Percentiles rank a stretch among this genome's conserved stretches.
Evolutionary conservation across 2,888 invertebrate genomes (phyloP).

Genomic region (Sminthurides aquaticus): DNA sequence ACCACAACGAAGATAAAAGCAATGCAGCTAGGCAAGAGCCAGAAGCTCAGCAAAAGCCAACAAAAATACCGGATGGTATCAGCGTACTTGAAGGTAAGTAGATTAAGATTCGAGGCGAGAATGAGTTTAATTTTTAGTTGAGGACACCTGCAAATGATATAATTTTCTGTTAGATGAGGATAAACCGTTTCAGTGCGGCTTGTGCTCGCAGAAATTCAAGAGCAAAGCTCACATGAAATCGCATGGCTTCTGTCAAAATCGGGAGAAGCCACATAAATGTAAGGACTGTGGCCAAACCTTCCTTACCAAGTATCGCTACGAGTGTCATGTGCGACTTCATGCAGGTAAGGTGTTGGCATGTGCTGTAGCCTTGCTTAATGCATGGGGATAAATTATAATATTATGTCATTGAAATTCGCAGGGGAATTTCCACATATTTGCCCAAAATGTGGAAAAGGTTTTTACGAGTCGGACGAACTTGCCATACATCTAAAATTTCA

Average conservation of each 20-base stretch:
- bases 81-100: slow-evolving; percentile 29
- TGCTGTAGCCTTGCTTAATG: too few species aligned
- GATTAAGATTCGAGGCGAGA: background rate
- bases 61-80: slow-evolving; percentile 41
- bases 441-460: slow-evolving; percentile 59
- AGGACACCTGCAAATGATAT: too few species aligned
- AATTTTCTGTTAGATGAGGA: too few species aligned
- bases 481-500: slow-evolving; percentile 62
- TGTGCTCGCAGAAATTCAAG: slow-evolving; percentile 61
- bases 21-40: too few species aligned
- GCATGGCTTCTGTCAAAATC: slow-evolving; percentile 44
- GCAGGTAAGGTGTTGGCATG: too few species aligned
- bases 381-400: too few species aligned
- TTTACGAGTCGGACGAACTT: slow-evolving; percentile 62
- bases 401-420: slow-evolving; percentile 11
- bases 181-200: slow-evolving; percentile 57
- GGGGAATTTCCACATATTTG: slow-evolving; percentile 55
- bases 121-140: too few species aligned
- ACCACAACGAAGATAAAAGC: too few species aligned
- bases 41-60: slow-evolving; percentile 40
- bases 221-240: slow-evolving; percentile 50
- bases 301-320: slow-evolving; percentile 62
- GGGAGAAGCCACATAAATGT: slow-evolving; percentile 51
- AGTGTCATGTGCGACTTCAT: slow-evolving; percentile 64
- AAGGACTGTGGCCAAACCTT: slow-evolving; percentile 56